These are phyloP conservation scores for Diadophis punctatus DNA, from an alignment of 2,113 vertebrate species.

Conservation along the genomic window DNA sequence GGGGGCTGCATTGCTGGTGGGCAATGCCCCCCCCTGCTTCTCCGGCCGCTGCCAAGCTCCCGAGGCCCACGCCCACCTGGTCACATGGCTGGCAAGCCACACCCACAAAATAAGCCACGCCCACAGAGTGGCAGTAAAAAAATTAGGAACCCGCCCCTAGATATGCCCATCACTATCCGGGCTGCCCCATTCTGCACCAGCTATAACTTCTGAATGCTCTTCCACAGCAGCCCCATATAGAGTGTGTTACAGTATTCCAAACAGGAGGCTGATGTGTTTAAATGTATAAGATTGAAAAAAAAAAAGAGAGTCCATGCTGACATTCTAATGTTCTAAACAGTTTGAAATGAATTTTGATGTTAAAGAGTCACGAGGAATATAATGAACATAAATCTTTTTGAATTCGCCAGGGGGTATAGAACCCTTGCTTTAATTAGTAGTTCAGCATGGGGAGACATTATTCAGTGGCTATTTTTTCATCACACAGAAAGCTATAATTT, in stretches of 20 bases:
- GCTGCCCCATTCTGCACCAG: not conserved
- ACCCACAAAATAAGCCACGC: too few relatives aligned
- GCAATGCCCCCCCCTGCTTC: too few relatives aligned
- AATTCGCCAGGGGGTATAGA: not conserved
- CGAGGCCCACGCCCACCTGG: too few relatives aligned
- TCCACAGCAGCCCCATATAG: not conserved
- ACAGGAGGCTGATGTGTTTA: not conserved
- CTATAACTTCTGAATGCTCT: not conserved
- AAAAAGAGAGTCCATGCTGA: not conserved
- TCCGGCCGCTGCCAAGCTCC: too few relatives aligned
- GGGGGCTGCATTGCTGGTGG: too few relatives aligned
- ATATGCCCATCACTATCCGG: not conserved
- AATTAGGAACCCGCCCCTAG: too few relatives aligned
- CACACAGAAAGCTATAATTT: not conserved
- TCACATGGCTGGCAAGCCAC: too few relatives aligned
- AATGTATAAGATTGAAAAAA: not conserved
- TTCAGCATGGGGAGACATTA: not conserved
- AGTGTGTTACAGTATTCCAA: not conserved
- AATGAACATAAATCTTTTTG: not conserved
- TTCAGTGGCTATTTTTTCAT: not conserved
- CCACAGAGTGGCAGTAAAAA: too few relatives aligned
- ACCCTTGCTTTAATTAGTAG: not conserved
- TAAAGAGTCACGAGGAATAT: not conserved
- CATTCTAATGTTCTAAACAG: not conserved
- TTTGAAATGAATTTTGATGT: not conserved